Conservation (phyloP, 2,113 vertebrate species). For the Pseudorhombus dupliciocellatus region DNA sequence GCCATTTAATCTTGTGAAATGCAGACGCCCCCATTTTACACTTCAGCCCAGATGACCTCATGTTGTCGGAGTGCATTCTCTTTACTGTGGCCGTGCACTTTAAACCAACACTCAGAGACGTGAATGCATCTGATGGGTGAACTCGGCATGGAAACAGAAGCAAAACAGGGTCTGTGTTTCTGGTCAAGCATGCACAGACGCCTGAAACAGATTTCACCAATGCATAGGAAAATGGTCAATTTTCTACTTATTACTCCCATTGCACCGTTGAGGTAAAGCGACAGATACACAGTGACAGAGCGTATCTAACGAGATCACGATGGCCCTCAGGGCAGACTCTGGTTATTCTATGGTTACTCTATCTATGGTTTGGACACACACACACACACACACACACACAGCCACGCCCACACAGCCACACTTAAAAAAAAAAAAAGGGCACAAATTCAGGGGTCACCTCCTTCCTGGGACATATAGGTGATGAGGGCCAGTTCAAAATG, state of each 20-base stretch:
- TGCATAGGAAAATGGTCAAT: slow-evolving; percentile 3
- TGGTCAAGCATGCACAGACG: slow-evolving; percentile 16
- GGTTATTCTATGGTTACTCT: slow-evolving; percentile 11
- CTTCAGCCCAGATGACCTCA: slow-evolving; percentile 18
- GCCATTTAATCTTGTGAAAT: slow-evolving; percentile 23
- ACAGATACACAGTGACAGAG: slow-evolving; percentile 3
- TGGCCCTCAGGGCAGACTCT: slow-evolving; percentile 16
- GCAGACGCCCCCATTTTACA: slow-evolving; percentile 12
- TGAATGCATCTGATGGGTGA: slow-evolving; percentile 30
- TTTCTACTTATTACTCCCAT: slow-evolving; percentile 14
- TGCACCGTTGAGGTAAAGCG: slow-evolving; percentile 1
- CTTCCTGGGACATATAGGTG: too few species aligned
- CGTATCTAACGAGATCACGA: slow-evolving; percentile 23
- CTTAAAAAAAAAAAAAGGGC: too few species aligned
- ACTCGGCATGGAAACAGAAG: slow-evolving; percentile 1
- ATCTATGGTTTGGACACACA: not conserved
- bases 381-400: not conserved
- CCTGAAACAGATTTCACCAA: not conserved
- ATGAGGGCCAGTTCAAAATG: too few species aligned
- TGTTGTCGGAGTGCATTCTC: slow-evolving; percentile 20
- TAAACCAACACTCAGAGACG: not conserved
- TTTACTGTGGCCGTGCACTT: slow-evolving; percentile 13
- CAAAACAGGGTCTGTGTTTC: not conserved
- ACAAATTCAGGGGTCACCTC: too few species aligned
- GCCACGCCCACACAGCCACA: too few species aligned